Conservation (phyloP, 2,113 vertebrate genomes). For the Nycticryphes semicollaris region DNA sequence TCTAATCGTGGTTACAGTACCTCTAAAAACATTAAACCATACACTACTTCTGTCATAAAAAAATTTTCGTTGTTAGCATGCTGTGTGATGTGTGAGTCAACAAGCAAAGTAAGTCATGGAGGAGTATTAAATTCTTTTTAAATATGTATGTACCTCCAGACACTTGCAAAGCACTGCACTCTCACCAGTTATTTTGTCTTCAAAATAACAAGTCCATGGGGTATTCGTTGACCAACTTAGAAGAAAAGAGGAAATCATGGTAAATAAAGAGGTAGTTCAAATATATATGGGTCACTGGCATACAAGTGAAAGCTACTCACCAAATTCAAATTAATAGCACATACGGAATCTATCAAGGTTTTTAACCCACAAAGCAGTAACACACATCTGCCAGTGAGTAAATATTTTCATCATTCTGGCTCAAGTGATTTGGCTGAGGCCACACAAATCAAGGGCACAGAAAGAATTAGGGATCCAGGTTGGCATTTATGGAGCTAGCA, state of each 20-base stretch:
- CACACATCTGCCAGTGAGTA: fast-evolving
- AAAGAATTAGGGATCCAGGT: not conserved
- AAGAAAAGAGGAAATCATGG: not conserved
- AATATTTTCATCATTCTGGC: not conserved
- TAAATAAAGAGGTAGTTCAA: not conserved
- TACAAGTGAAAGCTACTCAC: not conserved
- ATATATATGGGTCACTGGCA: not conserved
- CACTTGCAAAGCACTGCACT: not conserved
- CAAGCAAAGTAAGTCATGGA: not conserved
- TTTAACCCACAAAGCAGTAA: not conserved
- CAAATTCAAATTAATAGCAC: not conserved
- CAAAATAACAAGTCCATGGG: fast-evolving
- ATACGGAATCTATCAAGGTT: not conserved
- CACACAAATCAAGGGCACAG: not conserved
- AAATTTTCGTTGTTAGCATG: not conserved
- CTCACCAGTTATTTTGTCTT: not conserved
- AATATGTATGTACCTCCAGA: not conserved
- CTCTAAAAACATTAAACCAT: not conserved
- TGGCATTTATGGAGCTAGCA: not conserved
- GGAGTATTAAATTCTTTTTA: not conserved
- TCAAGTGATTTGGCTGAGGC: not conserved
- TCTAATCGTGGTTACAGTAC: not conserved
- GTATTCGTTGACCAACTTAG: not conserved
- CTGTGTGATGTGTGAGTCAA: not conserved
- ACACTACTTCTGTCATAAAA: not conserved